Base-by-base conservation (phyloP, 2,888 invertebrate species). In the Metalampra italica region DNA sequence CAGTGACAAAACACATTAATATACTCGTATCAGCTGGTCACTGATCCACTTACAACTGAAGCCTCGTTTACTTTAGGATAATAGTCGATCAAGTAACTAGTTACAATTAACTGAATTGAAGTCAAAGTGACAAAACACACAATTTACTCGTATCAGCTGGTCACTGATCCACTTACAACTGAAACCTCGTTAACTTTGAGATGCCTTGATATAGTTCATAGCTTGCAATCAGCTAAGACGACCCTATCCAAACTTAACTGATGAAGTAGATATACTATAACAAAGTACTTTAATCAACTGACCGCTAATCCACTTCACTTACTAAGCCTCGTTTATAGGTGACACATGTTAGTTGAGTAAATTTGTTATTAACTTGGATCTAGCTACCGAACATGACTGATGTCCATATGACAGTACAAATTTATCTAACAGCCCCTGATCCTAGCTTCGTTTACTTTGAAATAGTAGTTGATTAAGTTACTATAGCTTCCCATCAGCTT, bases 1-100 rank as follows among this genome's bases (percentile, higher is more conserved):
- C 64, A 68, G 74, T 76, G 82, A 79, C 79, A 78, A 77, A 76
- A 76, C 75, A 75, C 71, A 78, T 34, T 82, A 75, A n/a, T n/a
- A n/a, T n/a, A n/a, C n/a, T n/a, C n/a, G n/a, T 68, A 75, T 82
- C 36, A 36, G 36, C 7, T 7, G n/a, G 11, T n/a, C 36, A n/a
- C 36, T 36, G 36, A n/a, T 9, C 36, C 11, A 36, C n/a, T 36
- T 36, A 36, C 36, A n/a, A n/a, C n/a, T 36, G 5, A n/a, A 36
- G 36, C 36, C n/a, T 36, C 36, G 11, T 36, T 36, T n/a, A 36
- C 36, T 36, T 11, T 36, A n/a, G 5, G 36, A 32, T 32, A 32
- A 2, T 32, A 36, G 36, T 22, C 5, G 22, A 22, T 22, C 22
- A 22, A 22, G 22, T 22, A 22, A 3, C 22, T 22, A 22, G 22